Evolutionary conservation across 2,888 invertebrate genomes (phyloP), one percentile per base, ranked within the genome.

Genomic region (Litoditis marina): DNA sequence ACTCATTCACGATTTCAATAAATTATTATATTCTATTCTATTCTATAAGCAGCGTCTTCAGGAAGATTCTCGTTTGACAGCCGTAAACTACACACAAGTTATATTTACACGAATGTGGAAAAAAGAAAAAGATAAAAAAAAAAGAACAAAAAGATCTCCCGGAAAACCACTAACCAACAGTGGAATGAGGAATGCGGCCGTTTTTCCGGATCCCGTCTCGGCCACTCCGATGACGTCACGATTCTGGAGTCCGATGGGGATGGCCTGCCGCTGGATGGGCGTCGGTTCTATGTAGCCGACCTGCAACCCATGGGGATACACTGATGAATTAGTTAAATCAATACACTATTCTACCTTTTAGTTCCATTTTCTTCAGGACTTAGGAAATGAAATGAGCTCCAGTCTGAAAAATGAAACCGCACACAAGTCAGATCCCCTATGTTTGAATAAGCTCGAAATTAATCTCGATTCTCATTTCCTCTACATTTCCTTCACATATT

Each of bases 191-290:
- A 98, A 99, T 5, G 98, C 98, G 44, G 95, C 87, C 0, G 98
- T 99, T 87, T 99, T 99, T 84, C 98, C 98, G 51, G 92, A 92
- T 82, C 98, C 98, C 66, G 98, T 98, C 86, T 98, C 98, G 47
- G 98, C 96, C 19, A 98, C 95, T 84, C 98, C 98, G 82, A 99
- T 99, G 76, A 99, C 95, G 83, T 99, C 87, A 32, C 81, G 83
- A 78, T 87, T 87, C 80, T 87, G 87, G 36, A 87, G 80, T 57
- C 98, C 98, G 84, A 99, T 98, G 0, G 98, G 96, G 83, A 99
- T 99, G 60, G 98, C 98, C 85, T 98, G 96, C 66, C 96, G 87
- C 85, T 99, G 98, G 86, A 99, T 99, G 2, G 98, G 98, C 0
- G 98, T 96, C 0, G 98, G 94, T 81, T 98, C 98, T 85, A 85